Conservation (phyloP, 2,888 invertebrate genomes). For the Argyra leucocephala region DNA sequence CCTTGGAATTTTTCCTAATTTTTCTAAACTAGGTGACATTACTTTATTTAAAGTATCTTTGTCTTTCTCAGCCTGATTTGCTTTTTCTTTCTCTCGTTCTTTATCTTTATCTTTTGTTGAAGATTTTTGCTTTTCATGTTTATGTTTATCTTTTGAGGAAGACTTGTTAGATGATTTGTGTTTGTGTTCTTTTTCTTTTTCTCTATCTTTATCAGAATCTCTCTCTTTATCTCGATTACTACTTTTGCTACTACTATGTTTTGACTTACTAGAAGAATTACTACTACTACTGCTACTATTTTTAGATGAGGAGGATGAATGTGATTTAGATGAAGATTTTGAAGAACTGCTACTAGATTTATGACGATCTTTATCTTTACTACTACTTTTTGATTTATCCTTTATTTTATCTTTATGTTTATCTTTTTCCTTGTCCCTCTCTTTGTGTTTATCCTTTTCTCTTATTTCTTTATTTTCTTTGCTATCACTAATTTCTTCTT, state of each 20-base stretch:
- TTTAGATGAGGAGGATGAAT: constrained; percentile 33
- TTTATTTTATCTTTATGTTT: constrained; percentile 30
- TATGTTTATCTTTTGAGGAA: constrained; percentile 29
- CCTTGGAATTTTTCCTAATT: constrained; percentile 70
- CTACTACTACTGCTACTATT: constrained; percentile 30
- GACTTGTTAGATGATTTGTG: constrained; percentile 26
- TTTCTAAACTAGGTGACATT: constrained; percentile 58
- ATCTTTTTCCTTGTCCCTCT: not conserved
- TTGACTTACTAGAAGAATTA: not conserved
- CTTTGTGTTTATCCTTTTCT: not conserved
- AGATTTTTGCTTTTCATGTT: constrained; percentile 26
- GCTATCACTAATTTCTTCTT: constrained; percentile 29
- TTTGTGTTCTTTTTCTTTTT: constrained; percentile 41
- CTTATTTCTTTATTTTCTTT: not conserved
- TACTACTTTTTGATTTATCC: constrained; percentile 34
- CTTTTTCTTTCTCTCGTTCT: constrained; percentile 43
- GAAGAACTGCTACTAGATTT: constrained; percentile 34
- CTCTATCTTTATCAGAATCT: constrained; percentile 34
- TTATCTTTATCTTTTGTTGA: constrained; percentile 40
- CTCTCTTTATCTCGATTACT: constrained; percentile 38
- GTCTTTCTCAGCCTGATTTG: constrained; percentile 54
- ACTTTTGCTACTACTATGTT: constrained; percentile 24
- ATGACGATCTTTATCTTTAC: constrained; percentile 38
- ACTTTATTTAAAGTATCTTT: constrained; percentile 59
- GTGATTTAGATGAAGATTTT: constrained; percentile 30